phyloP scores from a whole-genome alignment of 2,113 vertebrate species.

The Phaethornis superciliosus region DNA sequence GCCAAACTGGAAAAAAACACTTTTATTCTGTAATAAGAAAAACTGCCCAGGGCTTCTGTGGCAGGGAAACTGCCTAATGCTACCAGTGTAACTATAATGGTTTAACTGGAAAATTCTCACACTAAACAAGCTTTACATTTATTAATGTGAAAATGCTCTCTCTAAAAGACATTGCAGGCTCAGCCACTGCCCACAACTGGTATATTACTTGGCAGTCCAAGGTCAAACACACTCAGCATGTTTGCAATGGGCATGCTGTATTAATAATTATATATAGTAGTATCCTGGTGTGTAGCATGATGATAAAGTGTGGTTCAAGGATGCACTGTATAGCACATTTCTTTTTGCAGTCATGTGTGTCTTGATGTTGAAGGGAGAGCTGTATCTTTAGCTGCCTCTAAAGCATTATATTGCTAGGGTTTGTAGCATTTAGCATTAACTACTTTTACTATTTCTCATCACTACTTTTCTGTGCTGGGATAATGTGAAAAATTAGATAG shows the following conservation, averaged over 20 bases:
- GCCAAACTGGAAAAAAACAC: constrained; percentile 5
- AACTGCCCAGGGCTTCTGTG: not conserved
- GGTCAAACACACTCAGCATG: constrained; percentile 30
- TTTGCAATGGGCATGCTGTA: constrained; percentile 7
- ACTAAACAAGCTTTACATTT: not conserved
- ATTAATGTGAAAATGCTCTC: not conserved
- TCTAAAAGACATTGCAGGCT: not conserved
- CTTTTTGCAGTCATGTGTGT: not conserved
- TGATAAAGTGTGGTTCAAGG: constrained; percentile 1
- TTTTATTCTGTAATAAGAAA: not conserved
- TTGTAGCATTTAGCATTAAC: not conserved
- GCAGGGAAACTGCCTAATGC: not conserved
- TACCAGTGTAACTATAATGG: not conserved
- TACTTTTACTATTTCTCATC: not conserved
- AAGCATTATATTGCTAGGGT: not conserved
- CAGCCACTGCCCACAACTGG: not conserved
- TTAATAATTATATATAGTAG: constrained; percentile 10
- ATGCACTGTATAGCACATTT: not conserved
- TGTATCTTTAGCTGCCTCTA: not conserved
- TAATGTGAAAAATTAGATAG: constrained; percentile 25
- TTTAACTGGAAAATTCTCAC: constrained; percentile 31
- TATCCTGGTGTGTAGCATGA: not conserved
- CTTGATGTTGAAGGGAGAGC: not conserved
- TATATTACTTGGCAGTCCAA: not conserved
- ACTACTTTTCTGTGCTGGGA: not conserved